Evolutionary conservation across 2,797 vertebrate species (phyloP).

Genomic region (Caiman crocodilus): DNA sequence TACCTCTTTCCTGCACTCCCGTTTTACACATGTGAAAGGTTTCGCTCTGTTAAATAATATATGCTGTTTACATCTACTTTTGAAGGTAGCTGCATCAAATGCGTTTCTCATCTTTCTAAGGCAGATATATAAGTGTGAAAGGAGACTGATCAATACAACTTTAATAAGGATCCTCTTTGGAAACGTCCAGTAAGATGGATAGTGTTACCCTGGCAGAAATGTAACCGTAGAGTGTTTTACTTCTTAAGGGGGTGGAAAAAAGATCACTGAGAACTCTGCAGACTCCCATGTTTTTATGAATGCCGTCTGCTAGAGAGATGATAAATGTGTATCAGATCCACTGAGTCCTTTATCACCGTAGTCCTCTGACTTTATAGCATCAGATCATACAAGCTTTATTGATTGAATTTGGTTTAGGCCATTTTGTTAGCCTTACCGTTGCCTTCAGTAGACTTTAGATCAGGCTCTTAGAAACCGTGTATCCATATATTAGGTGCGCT

Average conservation of each 20-base stretch:
- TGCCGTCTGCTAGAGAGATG: background rate
- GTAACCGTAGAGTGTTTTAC: background rate
- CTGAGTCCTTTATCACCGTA: background rate
- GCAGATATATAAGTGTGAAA: background rate
- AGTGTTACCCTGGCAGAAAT: background rate
- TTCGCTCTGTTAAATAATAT: background rate
- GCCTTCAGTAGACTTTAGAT: background rate
- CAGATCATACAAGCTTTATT: rapidly evolving
- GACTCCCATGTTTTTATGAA: background rate
- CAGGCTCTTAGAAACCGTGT: rapidly evolving
- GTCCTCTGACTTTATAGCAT: background rate
- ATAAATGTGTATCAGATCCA: rapidly evolving
- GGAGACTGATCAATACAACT: background rate
- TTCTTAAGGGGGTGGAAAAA: background rate
- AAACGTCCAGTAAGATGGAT: background rate
- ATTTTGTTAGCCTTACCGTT: background rate
- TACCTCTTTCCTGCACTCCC: background rate
- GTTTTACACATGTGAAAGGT: background rate
- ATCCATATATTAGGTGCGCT: rapidly evolving
- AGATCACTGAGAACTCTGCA: background rate
- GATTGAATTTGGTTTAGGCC: background rate
- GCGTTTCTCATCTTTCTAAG: conserved; percentile 25
- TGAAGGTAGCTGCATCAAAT: background rate
- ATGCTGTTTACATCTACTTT: background rate
- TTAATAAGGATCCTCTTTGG: background rate